Evolutionary conservation across 2,113 vertebrate species (phyloP).

Genomic region (Eolophus roseicapilla): DNA sequence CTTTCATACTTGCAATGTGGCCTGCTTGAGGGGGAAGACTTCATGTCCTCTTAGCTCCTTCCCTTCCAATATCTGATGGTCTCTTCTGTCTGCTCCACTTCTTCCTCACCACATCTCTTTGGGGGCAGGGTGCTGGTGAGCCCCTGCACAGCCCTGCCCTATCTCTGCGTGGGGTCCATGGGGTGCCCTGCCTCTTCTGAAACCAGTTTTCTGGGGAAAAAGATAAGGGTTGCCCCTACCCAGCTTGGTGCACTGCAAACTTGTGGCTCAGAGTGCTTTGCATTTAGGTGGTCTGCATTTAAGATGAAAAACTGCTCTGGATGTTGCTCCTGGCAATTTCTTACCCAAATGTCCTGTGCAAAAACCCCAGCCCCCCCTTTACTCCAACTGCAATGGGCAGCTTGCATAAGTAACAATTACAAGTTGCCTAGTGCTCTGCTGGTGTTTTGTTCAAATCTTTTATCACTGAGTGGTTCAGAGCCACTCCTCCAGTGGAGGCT

Average conservation of each 20-base stretch:
- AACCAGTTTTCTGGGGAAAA: background rate
- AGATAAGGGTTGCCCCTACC: background rate
- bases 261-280: background rate
- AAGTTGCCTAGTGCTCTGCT: background rate
- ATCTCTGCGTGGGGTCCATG: rapidly evolving
- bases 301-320: background rate
- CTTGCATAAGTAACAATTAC: background rate
- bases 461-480: background rate
- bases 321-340: background rate
- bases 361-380: background rate
- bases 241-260: background rate
- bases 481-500: background rate
- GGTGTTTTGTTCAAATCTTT: background rate
- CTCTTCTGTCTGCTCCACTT: background rate
- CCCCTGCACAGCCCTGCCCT: background rate
- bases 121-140: background rate
- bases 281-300: background rate
- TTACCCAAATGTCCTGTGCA: background rate
- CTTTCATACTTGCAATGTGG: background rate
- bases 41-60: background rate
- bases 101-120: rapidly evolving
- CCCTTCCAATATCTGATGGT: background rate
- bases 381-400: rapidly evolving
- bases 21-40: background rate
- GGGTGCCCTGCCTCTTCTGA: background rate